Base-by-base conservation (phyloP, 2,888 invertebrate genomes). In the Zaprionus lineosus region DNA sequence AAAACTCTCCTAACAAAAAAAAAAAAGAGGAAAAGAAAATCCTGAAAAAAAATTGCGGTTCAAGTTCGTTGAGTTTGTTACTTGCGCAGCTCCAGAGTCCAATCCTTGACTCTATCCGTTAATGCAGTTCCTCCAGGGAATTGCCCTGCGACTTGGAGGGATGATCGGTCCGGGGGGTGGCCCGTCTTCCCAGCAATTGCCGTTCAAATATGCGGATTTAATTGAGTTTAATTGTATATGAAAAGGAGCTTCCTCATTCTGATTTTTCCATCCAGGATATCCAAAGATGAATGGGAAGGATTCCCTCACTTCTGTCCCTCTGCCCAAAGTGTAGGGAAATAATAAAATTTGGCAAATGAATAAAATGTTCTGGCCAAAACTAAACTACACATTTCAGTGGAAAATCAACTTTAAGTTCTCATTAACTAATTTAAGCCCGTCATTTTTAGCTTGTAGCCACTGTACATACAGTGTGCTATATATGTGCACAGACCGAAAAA, bases 151-250 rank as follows among this genome's bases (percentile, higher is more conserved):
- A 33, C 44, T 44, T 11, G 7, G 8, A 36, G 8, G 11, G 41
- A 51, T 58, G 36, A 36, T 58, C 44, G 41, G 44, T 14, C 39
- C 21, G 44, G 59, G 60, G 60, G 44, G 67, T 48, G 31, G 18
- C 11, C 29, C 29, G 11, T 44, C 34, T 4, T 21, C 39, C 60
- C 71, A 75, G 74, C 82, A 78, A 82, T 78, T 82, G 39, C 62
- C 64, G 57, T 53, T 81, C 77, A 81, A 86, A 81, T 86, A 81
- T 81, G 82, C 81, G 71, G 66, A 71, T 71, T 84, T 81, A 81
- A 86, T 81, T 81, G 84, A 61, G 86, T 84, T 77, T 84, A 81
- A 81, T 81, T 84, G 82, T 68, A 62, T 74, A 84, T 81, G 71
- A 75, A 74, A 68, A 24, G 33, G 37, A 40, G 44, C 58, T 50